A percentile compares a stretch with the other conserved stretches of the same genome.
Evolutionary conservation across 2,113 vertebrate species (phyloP).

Genomic region (Hyaena hyaena): DNA sequence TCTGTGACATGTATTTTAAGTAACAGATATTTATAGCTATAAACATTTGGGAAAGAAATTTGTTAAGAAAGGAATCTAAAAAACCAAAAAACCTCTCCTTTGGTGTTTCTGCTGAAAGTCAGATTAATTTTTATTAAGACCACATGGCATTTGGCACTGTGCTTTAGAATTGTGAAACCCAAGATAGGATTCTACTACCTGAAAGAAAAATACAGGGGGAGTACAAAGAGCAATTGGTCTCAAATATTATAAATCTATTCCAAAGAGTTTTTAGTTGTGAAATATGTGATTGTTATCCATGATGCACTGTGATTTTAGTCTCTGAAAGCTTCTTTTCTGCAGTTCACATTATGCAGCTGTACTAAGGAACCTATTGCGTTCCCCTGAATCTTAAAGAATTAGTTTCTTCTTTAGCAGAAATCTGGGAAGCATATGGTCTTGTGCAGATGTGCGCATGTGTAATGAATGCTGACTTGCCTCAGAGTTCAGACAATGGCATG

Average conservation of each 20-base stretch:
- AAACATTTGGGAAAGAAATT: constrained; percentile 15
- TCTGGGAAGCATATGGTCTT: constrained; percentile 64
- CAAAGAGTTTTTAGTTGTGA: neutral
- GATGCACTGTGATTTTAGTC: neutral
- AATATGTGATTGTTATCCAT: neutral
- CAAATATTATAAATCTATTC: neutral
- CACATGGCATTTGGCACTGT: constrained; percentile 60
- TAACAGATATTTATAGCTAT: neutral
- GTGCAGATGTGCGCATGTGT: constrained; percentile 58
- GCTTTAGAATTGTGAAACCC: constrained; percentile 61
- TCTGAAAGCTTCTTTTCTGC: neutral
- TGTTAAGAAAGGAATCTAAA: constrained; percentile 49
- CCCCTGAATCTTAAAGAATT: constrained; percentile 23
- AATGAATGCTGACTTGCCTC: constrained; percentile 7
- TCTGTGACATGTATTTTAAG: neutral
- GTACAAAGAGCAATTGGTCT: neutral
- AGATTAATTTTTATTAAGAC: constrained; percentile 73
- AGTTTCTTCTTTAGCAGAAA: constrained; percentile 45
- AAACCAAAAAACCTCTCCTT: constrained; percentile 22
- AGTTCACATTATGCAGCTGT: neutral
- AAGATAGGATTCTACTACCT: constrained; percentile 60
- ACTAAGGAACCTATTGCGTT: neutral
- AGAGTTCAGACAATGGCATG: neutral
- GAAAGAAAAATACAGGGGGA: constrained; percentile 38
- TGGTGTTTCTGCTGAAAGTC: constrained; percentile 54